Evolutionary conservation across 2,113 vertebrate species (phyloP).

Genomic region (Tangachromis dhanisi): DNA sequence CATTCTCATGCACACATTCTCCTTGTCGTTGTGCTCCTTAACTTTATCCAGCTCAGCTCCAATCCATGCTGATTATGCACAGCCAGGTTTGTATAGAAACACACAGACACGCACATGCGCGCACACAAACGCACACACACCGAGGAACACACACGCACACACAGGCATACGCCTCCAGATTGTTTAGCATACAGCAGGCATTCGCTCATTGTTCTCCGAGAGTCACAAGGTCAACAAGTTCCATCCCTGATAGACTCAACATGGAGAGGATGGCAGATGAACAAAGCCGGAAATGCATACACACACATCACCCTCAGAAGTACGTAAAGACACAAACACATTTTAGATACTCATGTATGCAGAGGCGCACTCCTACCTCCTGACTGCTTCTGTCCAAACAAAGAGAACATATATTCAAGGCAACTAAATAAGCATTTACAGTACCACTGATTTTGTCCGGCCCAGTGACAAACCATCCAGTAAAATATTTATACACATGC

Average conservation of each 20-base stretch:
- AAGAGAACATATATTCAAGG: neutral
- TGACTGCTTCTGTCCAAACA: neutral
- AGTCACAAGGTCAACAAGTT: slow-evolving; percentile 59
- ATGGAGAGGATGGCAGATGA: slow-evolving; percentile 2
- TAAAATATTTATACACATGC: slow-evolving; percentile 21
- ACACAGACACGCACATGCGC: neutral
- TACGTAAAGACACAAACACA: neutral
- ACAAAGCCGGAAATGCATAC: neutral
- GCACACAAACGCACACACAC: neutral
- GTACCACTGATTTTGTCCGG: neutral
- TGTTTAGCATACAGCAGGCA: slow-evolving; percentile 51
- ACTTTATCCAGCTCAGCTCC: neutral
- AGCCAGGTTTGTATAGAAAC: neutral
- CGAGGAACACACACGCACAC: neutral
- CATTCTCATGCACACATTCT: neutral
- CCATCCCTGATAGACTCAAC: slow-evolving; percentile 39
- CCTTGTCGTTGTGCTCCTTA: neutral
- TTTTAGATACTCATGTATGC: neutral
- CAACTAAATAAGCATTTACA: neutral
- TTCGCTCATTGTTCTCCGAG: slow-evolving; percentile 29
- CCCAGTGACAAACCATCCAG: slow-evolving; percentile 1
- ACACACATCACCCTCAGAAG: neutral
- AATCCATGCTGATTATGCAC: slow-evolving; percentile 23
- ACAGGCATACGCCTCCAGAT: slow-evolving; percentile 12
- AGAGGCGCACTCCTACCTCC: neutral